These are phyloP conservation scores for Saguinus imperator DNA, from an alignment of 2,113 vertebrate species.

Conservation along the genomic window DNA sequence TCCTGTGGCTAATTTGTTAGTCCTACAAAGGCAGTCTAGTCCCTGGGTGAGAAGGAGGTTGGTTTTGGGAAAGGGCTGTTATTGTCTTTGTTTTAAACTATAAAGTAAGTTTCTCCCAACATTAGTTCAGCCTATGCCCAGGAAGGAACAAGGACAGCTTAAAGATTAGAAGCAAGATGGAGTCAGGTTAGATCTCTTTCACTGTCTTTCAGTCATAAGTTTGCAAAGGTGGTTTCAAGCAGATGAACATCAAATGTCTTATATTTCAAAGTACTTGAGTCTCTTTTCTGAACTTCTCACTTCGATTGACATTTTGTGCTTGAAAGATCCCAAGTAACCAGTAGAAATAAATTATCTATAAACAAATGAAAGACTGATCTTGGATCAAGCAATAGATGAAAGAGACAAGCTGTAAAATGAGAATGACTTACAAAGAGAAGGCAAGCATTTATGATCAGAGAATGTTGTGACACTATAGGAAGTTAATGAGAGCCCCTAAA, in stretches of 20 bases:
- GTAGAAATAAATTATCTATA: neutral
- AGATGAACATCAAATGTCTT: neutral
- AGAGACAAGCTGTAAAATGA: neutral
- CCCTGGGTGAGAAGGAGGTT: too few relatives aligned
- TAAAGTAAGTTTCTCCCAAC: too few relatives aligned
- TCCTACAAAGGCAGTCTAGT: too few relatives aligned
- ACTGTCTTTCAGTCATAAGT: too few relatives aligned
- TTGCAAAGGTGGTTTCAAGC: too few relatives aligned
- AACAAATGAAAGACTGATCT: neutral
- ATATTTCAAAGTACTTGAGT: neutral
- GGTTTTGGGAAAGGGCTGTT: too few relatives aligned
- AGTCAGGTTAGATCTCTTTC: too few relatives aligned
- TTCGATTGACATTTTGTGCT: neutral
- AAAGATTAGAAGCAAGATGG: too few relatives aligned
- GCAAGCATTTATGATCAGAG: neutral
- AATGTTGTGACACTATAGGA: neutral
- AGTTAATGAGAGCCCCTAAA: neutral
- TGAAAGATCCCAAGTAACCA: neutral
- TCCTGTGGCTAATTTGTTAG: too few relatives aligned
- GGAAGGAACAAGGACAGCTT: too few relatives aligned
- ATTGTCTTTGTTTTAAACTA: too few relatives aligned
- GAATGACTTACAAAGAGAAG: neutral
- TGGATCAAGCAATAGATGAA: slow-evolving; percentile 28
- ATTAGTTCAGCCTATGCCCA: too few relatives aligned
- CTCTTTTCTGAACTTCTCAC: neutral